phyloP scores from a whole-genome alignment of 1,140 invertebrate species.

The Tyrophagus putrescentiae region DNA sequence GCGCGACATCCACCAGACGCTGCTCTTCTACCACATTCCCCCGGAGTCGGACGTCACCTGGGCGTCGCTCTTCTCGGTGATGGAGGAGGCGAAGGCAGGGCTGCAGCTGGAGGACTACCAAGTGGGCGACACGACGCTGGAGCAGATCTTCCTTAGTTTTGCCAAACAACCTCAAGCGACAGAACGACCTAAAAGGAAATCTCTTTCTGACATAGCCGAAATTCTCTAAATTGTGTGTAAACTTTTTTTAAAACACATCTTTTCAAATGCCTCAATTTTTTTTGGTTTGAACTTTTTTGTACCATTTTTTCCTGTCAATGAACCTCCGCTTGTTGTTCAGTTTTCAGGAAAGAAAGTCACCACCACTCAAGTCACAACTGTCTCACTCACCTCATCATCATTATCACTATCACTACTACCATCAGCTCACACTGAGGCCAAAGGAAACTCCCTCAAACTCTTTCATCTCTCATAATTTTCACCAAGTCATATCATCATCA shows the following conservation, averaged over 20 bases:
- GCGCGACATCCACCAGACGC: slow-evolving; percentile 19
- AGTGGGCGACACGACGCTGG: slow-evolving; percentile 40
- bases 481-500: no score
- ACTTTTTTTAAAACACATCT: not conserved
- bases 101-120: slow-evolving; percentile 39
- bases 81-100: slow-evolving; percentile 32
- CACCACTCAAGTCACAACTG: no score
- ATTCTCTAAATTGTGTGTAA: not conserved
- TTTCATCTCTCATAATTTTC: no score
- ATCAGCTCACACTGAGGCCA: no score
- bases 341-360: no score
- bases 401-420: no score
- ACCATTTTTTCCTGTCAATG: no score
- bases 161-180: slow-evolving; percentile 27
- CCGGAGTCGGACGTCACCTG: slow-evolving; percentile 32
- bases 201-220: slow-evolving; percentile 18
- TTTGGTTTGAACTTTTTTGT: no score
- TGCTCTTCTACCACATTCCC: slow-evolving; percentile 50
- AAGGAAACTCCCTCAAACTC: no score
- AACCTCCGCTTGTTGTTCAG: no score
- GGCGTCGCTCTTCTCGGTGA: slow-evolving; percentile 34
- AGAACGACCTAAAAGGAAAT: slow-evolving; percentile 14
- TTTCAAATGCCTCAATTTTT: no score
- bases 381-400: no score
- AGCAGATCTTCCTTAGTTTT: slow-evolving; percentile 41